A percentile compares a stretch with the other conserved stretches of the same genome.
These are phyloP conservation scores for Anneissia japonica DNA, from an alignment of 35 echinoderm and acorn worm species.

Conservation along the genomic window DNA sequence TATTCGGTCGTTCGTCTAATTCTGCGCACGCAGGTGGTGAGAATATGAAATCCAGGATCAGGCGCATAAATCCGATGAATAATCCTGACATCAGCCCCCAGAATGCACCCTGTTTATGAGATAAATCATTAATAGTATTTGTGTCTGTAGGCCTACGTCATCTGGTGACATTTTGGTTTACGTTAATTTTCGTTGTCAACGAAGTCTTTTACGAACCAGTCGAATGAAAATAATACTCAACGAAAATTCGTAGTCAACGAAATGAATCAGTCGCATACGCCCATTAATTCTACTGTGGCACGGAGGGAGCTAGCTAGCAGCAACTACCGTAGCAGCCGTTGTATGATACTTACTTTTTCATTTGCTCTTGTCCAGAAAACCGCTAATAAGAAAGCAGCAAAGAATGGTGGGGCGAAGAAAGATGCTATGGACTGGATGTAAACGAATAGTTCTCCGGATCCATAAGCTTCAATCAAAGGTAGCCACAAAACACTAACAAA, in stretches of 20 bases:
- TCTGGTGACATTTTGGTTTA: too few relatives aligned
- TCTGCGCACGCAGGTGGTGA: constrained; percentile 55
- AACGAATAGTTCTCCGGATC: constrained; percentile 71
- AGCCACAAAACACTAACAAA: constrained; percentile 76
- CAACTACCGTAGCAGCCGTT: too few relatives aligned
- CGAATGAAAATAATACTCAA: too few relatives aligned
- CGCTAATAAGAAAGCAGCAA: constrained; percentile 64
- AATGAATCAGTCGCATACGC: too few relatives aligned
- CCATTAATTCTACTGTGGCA: too few relatives aligned
- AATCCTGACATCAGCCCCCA: constrained; percentile 72
- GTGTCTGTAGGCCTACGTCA: too few relatives aligned
- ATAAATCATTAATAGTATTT: too few relatives aligned
- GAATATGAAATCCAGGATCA: constrained; percentile 77
- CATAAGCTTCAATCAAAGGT: constrained; percentile 73
- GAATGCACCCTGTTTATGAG: constrained; percentile 62
- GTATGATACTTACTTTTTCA: constrained; percentile 76
- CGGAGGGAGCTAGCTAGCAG: too few relatives aligned
- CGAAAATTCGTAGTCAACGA: too few relatives aligned
- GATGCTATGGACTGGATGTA: constrained; percentile 96
- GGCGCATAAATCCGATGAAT: constrained; percentile 50
- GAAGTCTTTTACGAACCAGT: too few relatives aligned
- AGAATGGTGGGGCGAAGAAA: constrained; percentile 85
- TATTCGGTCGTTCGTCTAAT: constrained; percentile 50
- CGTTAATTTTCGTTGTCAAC: too few relatives aligned
- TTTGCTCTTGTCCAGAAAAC: constrained; percentile 75